Conservation (phyloP, 2,113 vertebrate species). For the Etheostoma cragini region DNA sequence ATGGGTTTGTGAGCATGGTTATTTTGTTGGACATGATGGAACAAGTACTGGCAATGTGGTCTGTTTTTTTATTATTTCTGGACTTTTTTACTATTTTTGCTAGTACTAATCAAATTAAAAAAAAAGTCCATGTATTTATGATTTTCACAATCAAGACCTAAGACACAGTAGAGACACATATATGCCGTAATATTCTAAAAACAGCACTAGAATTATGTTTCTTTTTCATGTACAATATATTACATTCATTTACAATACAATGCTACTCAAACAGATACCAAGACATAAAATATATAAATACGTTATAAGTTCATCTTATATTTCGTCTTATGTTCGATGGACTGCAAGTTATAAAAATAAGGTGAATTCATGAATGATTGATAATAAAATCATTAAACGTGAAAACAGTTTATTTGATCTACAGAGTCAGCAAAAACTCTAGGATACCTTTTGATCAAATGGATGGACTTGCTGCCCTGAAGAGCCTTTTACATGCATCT, state of each 20-base stretch:
- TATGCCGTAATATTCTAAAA: background rate
- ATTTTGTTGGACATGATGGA: conserved; percentile 68
- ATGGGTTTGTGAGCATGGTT: conserved; percentile 64
- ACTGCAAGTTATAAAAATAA: background rate
- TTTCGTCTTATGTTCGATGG: background rate
- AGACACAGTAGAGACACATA: background rate
- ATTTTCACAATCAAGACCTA: conserved; percentile 1
- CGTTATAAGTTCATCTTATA: background rate
- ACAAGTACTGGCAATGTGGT: conserved; percentile 48
- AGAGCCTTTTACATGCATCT: conserved; percentile 54
- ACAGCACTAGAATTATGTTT: background rate
- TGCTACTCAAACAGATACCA: background rate
- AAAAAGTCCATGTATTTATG: background rate
- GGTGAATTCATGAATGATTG: background rate
- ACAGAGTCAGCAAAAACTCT: conserved; percentile 2
- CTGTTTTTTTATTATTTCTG: conserved; percentile 31
- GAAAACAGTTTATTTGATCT: conserved; percentile 12
- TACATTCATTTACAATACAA: background rate
- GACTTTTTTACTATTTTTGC: conserved; percentile 23
- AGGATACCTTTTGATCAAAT: conserved; percentile 53
- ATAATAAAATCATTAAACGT: background rate
- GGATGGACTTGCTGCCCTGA: conserved; percentile 28
- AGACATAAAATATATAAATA: background rate
- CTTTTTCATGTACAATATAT: background rate
- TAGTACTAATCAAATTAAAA: background rate